Evolutionary conservation across 2,797 vertebrate genomes (phyloP).

Genomic region (Danio choprae): DNA sequence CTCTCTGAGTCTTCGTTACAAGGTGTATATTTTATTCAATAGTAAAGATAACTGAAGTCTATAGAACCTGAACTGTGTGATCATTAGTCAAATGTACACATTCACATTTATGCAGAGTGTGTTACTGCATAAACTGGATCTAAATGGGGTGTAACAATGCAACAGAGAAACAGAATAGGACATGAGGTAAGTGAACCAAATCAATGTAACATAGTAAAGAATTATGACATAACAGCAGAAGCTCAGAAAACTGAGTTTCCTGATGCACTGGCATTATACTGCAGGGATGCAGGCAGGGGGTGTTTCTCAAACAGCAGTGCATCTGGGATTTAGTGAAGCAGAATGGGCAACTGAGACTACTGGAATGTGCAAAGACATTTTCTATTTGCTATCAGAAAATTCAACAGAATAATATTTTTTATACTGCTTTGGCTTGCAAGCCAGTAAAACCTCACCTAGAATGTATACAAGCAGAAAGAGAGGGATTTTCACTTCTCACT

Average conservation of each 20-base stretch:
- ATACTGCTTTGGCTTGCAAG: not conserved
- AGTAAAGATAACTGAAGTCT: slow-evolving; percentile 1
- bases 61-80: not conserved
- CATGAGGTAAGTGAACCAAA: slow-evolving; percentile 17
- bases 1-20: no score
- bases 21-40: not conserved
- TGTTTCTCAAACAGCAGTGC: not conserved
- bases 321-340: not conserved
- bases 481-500: slow-evolving; percentile 6
- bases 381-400: not conserved
- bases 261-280: not conserved
- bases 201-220: slow-evolving; percentile 14
- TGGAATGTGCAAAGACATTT: not conserved
- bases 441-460: not conserved
- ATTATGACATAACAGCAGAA: slow-evolving; percentile 21
- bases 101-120: slow-evolving; percentile 4
- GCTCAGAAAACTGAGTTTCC: slow-evolving; percentile 16
- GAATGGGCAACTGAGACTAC: not conserved
- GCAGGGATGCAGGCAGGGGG: not conserved
- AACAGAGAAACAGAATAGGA: not conserved
- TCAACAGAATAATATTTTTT: not conserved
- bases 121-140: not conserved
- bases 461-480: not conserved
- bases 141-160: not conserved
- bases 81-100: slow-evolving; percentile 10